Conservation (phyloP, 1,140 invertebrate genomes). For the Hyposmocoma kahamanoa region DNA sequence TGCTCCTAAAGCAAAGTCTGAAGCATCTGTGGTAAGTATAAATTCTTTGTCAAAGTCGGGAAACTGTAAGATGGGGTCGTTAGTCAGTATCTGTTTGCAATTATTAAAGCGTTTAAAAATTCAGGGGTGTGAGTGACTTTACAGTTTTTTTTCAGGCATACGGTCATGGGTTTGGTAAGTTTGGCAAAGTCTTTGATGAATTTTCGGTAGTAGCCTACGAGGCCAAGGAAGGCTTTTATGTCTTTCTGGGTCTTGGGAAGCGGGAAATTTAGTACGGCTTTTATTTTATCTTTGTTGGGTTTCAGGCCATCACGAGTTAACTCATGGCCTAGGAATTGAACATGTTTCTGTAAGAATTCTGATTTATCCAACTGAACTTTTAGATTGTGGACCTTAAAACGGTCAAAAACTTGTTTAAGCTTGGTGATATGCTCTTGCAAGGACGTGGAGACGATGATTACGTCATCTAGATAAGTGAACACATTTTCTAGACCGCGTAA, state of each 20-base stretch:
- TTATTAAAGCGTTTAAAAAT: conserved; percentile 1
- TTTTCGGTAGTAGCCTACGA: conserved; percentile 30
- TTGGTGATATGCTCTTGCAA: too few relatives aligned
- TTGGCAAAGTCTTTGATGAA: conserved; percentile 30
- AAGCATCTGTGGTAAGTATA: conserved; percentile 6
- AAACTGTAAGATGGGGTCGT: conserved; percentile 1
- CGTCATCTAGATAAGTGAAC: too few relatives aligned
- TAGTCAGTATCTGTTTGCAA: conserved; percentile 3
- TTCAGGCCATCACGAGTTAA: too few relatives aligned
- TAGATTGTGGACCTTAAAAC: too few relatives aligned
- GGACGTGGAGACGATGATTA: too few relatives aligned
- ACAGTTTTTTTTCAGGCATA: conserved; percentile 24
- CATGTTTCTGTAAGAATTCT: too few relatives aligned
- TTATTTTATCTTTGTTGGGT: not conserved
- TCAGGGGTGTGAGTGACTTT: not conserved
- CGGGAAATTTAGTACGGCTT: not conserved
- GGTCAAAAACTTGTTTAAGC: too few relatives aligned
- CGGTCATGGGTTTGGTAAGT: conserved; percentile 30
- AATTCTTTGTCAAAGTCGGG: conserved; percentile 6
- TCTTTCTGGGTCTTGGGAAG: not conserved
- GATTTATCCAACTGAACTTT: too few relatives aligned
- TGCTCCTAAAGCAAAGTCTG: not conserved
- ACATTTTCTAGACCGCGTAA: too few relatives aligned
- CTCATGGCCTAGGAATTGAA: too few relatives aligned
- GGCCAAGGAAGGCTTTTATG: conserved; percentile 25